These are phyloP conservation scores for Paradisaea rubra DNA, from an alignment of 2,113 vertebrate genomes.

Conservation along the genomic window DNA sequence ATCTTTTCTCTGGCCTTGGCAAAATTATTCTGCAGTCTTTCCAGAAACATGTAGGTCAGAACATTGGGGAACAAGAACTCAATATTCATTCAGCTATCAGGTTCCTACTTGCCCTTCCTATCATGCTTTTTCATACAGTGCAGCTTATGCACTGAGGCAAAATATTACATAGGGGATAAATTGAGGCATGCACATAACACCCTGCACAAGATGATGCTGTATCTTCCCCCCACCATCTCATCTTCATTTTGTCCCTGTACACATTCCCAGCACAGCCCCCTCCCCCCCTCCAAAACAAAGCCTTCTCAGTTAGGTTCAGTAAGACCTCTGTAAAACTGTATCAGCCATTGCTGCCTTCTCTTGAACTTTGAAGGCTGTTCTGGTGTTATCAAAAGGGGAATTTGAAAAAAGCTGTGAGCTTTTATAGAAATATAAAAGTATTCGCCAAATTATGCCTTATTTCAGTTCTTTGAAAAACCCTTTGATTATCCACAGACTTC, in stretches of 20 bases:
- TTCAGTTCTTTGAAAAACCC: not conserved
- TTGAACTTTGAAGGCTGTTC: not conserved
- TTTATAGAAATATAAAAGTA: not conserved
- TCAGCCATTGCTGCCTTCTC: not conserved
- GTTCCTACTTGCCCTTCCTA: not conserved
- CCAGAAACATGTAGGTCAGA: not conserved
- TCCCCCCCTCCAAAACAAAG: not conserved
- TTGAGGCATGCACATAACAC: not conserved
- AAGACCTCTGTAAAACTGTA: not conserved
- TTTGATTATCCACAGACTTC: not conserved
- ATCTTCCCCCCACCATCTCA: not conserved
- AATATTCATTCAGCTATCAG: not conserved
- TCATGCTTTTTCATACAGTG: fast-evolving
- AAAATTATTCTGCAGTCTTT: not conserved
- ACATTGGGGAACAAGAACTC: not conserved
- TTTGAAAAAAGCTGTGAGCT: not conserved
- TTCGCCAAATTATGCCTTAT: not conserved
- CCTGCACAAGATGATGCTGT: not conserved
- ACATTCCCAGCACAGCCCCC: not conserved
- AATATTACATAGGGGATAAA: not conserved
- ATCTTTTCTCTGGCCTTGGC: not conserved
- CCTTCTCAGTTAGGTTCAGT: not conserved
- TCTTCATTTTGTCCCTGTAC: not conserved
- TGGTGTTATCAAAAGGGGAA: not conserved
- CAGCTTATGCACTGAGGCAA: not conserved